Percentiles rank a stretch among this genome's conserved stretches.
phyloP scores from a whole-genome alignment of 2,113 vertebrate genomes.

The Struthio camelus region DNA sequence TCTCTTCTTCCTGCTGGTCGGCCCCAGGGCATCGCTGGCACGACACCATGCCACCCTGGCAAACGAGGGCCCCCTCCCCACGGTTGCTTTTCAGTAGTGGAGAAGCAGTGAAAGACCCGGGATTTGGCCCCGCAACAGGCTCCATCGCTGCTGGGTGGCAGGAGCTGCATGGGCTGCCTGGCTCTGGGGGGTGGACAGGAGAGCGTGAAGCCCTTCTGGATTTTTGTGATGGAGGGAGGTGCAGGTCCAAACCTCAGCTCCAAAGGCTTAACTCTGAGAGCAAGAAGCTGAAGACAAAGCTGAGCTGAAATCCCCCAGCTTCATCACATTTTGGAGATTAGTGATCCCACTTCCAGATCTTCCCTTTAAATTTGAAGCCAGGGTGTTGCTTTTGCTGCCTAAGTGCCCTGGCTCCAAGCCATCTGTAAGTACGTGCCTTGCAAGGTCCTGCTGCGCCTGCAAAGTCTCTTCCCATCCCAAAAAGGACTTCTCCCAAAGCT shows the following conservation, averaged over 20 bases:
- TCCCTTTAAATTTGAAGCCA: neutral
- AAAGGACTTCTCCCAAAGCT: neutral
- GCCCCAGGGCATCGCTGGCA: neutral
- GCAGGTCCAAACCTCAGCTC: neutral
- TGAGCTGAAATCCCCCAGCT: neutral
- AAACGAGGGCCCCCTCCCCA: neutral
- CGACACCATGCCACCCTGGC: neutral
- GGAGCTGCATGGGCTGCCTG: rapidly evolving
- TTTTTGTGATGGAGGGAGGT: neutral
- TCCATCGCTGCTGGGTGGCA: rapidly evolving
- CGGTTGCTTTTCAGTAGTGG: neutral
- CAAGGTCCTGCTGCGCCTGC: neutral
- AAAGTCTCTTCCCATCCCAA: neutral
- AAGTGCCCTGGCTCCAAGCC: neutral
- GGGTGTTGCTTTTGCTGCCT: neutral
- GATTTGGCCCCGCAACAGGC: too few relatives aligned
- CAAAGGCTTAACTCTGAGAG: neutral
- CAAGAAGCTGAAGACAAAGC: neutral
- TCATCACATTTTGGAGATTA: too few relatives aligned
- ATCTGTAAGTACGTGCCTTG: rapidly evolving
- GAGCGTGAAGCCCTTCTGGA: neutral
- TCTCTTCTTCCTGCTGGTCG: neutral
- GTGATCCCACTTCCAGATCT: neutral
- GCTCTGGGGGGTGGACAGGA: neutral
- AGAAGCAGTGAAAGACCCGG: rapidly evolving